Percentiles rank a stretch among this genome's conserved stretches.
Conservation (phyloP, 2,888 invertebrate species). For the Drosophila nr. fundita region DNA sequence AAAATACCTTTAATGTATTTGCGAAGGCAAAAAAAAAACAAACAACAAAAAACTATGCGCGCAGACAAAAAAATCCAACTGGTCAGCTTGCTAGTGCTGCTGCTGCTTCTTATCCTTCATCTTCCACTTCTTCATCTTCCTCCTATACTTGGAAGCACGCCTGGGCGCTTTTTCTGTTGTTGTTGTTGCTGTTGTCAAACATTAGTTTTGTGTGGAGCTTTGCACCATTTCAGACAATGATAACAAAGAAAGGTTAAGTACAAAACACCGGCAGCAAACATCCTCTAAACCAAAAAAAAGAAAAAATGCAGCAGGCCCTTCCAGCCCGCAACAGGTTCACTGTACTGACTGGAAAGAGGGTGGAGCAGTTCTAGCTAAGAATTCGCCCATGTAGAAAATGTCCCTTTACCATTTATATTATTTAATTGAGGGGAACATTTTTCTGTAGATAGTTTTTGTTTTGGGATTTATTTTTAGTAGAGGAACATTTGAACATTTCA, state of each 20-base stretch:
- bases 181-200: slow-evolving; percentile 29
- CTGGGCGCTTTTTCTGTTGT: slow-evolving; percentile 14
- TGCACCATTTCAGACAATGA: slow-evolving; percentile 24
- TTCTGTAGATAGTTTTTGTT: background rate
- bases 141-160: slow-evolving; percentile 5
- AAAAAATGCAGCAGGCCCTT: background rate
- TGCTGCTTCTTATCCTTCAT: background rate
- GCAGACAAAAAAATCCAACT: slow-evolving; percentile 8
- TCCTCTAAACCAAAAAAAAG: slow-evolving; percentile 37
- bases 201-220: slow-evolving; percentile 32
- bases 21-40: slow-evolving; percentile 2
- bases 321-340: background rate
- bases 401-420: background rate
- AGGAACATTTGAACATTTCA: background rate
- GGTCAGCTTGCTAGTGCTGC: slow-evolving; percentile 12
- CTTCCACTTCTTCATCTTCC: background rate
- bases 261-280: slow-evolving; percentile 53
- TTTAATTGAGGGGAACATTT: background rate
- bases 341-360: background rate
- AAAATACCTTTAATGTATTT: slow-evolving; percentile 24
- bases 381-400: background rate
- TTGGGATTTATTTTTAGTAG: background rate
- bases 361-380: background rate
- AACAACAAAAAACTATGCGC: background rate
- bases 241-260: slow-evolving; percentile 58